These are phyloP conservation scores for Leuctra nigra DNA, from an alignment of 2,888 invertebrate species.

Conservation along the genomic window DNA sequence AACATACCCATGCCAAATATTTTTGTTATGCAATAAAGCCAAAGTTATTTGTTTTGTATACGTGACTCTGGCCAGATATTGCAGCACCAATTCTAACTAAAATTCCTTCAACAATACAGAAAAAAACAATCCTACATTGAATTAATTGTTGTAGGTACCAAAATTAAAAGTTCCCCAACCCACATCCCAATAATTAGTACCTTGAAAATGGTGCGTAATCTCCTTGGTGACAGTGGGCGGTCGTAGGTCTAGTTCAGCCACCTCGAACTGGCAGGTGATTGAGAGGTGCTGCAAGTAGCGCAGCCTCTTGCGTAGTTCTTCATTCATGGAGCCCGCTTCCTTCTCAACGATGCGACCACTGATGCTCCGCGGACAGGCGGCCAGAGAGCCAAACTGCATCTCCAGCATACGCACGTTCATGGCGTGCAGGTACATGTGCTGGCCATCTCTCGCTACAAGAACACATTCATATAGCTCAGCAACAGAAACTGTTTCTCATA, in stretches of 20 bases:
- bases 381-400: constrained; percentile 75
- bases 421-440: constrained; percentile 85
- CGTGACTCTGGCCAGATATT: too few relatives aligned
- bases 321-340: constrained; percentile 77
- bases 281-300: constrained; percentile 83
- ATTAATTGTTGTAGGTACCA: too few relatives aligned
- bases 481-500: too few relatives aligned
- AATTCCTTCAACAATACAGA: too few relatives aligned
- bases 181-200: too few relatives aligned
- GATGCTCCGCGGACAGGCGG: constrained; percentile 66
- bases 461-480: too few relatives aligned
- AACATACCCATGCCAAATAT: too few relatives aligned
- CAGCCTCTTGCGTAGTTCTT: constrained; percentile 67
- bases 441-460: constrained; percentile 80
- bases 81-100: too few relatives aligned
- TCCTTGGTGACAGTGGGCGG: constrained; percentile 62
- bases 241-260: constrained; percentile 78
- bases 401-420: constrained; percentile 86
- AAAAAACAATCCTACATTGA: too few relatives aligned
- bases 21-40: too few relatives aligned
- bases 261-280: constrained; percentile 80
- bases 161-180: too few relatives aligned
- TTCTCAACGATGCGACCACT: constrained; percentile 78
- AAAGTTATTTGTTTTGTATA: too few relatives aligned
- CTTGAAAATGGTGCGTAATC: constrained; percentile 61